Percentiles rank a stretch among this genome's conserved stretches.
Evolutionary conservation across 1,140 invertebrate species (phyloP).

Genomic region (Drosophila pandora): DNA sequence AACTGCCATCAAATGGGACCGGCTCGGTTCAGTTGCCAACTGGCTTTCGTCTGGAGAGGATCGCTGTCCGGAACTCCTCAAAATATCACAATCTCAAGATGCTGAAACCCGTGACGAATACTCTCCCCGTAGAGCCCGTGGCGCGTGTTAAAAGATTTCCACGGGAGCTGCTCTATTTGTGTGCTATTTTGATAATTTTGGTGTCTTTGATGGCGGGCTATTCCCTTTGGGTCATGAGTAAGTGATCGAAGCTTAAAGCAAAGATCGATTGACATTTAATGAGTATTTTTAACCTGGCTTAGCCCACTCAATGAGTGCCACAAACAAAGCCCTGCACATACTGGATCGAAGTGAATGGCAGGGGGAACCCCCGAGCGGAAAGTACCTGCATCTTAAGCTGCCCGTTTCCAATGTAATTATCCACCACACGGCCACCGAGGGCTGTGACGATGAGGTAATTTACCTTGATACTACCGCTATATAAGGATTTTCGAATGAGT

Average conservation of each 20-base stretch:
- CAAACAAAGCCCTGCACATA: slow-evolving; percentile 48
- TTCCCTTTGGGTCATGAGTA: slow-evolving; percentile 60
- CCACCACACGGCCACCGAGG: slow-evolving; percentile 85
- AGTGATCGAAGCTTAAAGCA: slow-evolving; percentile 5
- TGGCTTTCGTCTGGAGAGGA: slow-evolving; percentile 43
- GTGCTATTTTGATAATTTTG: slow-evolving; percentile 46
- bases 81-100: slow-evolving; percentile 6
- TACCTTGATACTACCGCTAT: neutral
- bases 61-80: neutral
- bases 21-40: slow-evolving; percentile 46
- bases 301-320: slow-evolving; percentile 31
- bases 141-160: slow-evolving; percentile 17
- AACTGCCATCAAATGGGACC: slow-evolving; percentile 30
- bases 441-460: slow-evolving; percentile 84
- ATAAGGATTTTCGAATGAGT: no score
- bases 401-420: slow-evolving; percentile 85
- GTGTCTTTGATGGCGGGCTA: slow-evolving; percentile 50
- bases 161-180: slow-evolving; percentile 41
- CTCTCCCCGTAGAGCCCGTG: slow-evolving; percentile 14
- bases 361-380: slow-evolving; percentile 85
- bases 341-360: slow-evolving; percentile 86
- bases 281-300: slow-evolving; percentile 3
- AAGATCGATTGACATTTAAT: slow-evolving; percentile 2
- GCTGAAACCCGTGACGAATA: slow-evolving; percentile 8
- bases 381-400: slow-evolving; percentile 73